A percentile compares a stretch with the other conserved stretches of the same genome.
Evolutionary conservation across 2,113 vertebrate genomes (phyloP).

Genomic region (Saguinus imperator): DNA sequence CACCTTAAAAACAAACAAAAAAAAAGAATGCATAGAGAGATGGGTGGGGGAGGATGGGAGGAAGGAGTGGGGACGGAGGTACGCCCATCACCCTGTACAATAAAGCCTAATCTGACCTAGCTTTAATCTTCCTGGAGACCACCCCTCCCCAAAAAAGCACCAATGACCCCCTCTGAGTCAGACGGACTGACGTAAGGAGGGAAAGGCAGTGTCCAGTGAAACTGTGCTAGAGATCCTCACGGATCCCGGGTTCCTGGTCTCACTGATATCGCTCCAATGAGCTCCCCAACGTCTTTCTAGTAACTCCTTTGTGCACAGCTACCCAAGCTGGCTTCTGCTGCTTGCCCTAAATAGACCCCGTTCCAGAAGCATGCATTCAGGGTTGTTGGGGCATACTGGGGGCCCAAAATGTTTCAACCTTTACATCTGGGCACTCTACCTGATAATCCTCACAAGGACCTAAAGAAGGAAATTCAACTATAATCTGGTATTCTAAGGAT

Average conservation of each 20-base stretch:
- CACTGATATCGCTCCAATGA: not conserved
- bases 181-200: not conserved
- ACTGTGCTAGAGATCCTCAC: not conserved
- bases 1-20: too few relatives aligned
- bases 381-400: not conserved
- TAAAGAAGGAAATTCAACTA: not conserved
- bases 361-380: not conserved
- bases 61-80: too few relatives aligned
- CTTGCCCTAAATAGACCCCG: not conserved
- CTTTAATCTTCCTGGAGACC: not conserved
- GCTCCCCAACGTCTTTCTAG: not conserved
- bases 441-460: not conserved
- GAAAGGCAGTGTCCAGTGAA: not conserved
- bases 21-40: not conserved
- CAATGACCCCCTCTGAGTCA: not conserved
- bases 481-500: not conserved
- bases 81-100: too few relatives aligned
- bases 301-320: not conserved
- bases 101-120: not conserved
- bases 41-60: too few relatives aligned
- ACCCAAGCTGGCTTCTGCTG: not conserved
- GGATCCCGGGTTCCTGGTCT: not conserved
- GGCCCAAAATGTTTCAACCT: not conserved
- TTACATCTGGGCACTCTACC: rapidly evolving
- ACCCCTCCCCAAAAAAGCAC: not conserved